Base-by-base conservation (phyloP, 2,113 vertebrate genomes). In the Laterallus jamaicensis region DNA sequence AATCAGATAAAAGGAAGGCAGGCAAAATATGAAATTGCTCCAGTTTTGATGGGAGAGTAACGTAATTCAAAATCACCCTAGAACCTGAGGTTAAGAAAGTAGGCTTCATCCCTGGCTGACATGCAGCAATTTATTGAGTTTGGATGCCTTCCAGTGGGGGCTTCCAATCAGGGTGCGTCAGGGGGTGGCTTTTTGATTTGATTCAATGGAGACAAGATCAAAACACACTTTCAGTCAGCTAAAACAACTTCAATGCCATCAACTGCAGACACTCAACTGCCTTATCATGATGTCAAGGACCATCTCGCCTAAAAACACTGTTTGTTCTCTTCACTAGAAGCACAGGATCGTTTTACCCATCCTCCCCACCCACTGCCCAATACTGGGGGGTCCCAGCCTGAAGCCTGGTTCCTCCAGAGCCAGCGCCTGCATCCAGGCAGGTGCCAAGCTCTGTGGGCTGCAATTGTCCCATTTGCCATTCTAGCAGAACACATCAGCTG, bases 1-100 rank as follows among this genome's bases (percentile, higher is more conserved):
- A 66, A 49, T 31, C 29, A 40, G 40, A 75, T 55, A 70, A 50
- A 86, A 85, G 7, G 55, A 86, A 47, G 15, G 29, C 31, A 55
- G 16, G 56, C 22, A 78, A 81, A 91, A 81, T 26, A 35, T 0
- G 35, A 78, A 93, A 90, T 8, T 2, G 3, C 50, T 56, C 76
- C 59, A 29, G 52, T 86, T 92, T 59, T 81, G 79, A 90, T 77
- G 54, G 49, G 49, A 84, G 69, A 92, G 50, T 29, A 63, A 63
- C 15, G 70, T 82, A 94, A 52, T 75, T 32, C 17, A 74, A 84
- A 94, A 52, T 75, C 29, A 49, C 64, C 35, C 35, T 50, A 74
- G 60, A 88, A 90, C 37, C 18, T 31, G 9, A 40, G 42, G 50
- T 8, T 12, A 47, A 50, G 21, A 79, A 67, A 24, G 32, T 49